These are phyloP conservation scores for Philopotamus ludificatus DNA, from an alignment of 1,140 invertebrate species.

Conservation along the genomic window DNA sequence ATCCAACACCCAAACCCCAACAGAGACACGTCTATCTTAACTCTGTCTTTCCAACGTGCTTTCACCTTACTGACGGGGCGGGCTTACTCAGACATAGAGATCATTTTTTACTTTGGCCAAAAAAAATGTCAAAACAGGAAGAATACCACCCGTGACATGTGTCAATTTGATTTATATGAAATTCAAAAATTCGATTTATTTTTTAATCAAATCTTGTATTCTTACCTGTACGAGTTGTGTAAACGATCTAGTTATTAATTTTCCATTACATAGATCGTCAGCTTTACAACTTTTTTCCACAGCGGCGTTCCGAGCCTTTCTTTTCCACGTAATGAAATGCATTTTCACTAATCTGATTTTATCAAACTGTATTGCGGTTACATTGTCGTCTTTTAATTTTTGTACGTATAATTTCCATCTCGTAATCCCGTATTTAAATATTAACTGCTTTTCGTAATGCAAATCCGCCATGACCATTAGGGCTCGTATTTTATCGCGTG, in stretches of 20 bases:
- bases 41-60: no score
- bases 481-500: conserved; percentile 53
- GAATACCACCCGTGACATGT: no score
- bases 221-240: conserved; percentile 49
- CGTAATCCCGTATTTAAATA: conserved; percentile 54
- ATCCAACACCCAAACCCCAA: no score
- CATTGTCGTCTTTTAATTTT: conserved; percentile 54
- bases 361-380: conserved; percentile 52
- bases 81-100: no score
- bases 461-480: conserved; percentile 57
- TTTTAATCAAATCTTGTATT: no score
- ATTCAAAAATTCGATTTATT: no score
- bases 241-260: conserved; percentile 48
- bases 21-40: no score
- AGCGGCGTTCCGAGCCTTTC: conserved; percentile 52
- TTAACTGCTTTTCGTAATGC: conserved; percentile 58
- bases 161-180: no score
- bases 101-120: no score
- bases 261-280: conserved; percentile 52
- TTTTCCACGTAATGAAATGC: conserved; percentile 55
- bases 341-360: conserved; percentile 52
- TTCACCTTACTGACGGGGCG: no score
- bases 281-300: conserved; percentile 53
- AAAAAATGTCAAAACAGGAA: no score
- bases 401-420: conserved; percentile 54